Percentiles rank a stretch among this genome's conserved stretches.
Evolutionary conservation across 2,888 invertebrate genomes (phyloP).

Genomic region (Melikaiella ostensackeni): DNA sequence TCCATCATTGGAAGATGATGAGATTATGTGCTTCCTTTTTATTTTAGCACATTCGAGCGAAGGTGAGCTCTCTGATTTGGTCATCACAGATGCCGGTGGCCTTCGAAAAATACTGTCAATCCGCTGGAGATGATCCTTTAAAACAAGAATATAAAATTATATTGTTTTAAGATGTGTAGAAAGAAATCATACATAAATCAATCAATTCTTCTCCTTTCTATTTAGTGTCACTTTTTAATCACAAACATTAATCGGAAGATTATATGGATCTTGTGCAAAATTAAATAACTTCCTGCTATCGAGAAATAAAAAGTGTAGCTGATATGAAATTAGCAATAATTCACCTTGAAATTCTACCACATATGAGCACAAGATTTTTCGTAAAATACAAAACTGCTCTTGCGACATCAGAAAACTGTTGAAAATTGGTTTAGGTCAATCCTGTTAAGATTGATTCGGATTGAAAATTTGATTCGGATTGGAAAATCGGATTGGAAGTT

Average conservation of each 20-base stretch:
- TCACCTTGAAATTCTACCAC: neutral
- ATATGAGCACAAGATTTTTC: too few species aligned
- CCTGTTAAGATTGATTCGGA: too few species aligned
- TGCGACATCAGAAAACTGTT: too few species aligned
- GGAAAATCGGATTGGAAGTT: too few species aligned
- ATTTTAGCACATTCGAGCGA: too few species aligned
- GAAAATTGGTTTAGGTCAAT: too few species aligned
- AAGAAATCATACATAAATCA: neutral
- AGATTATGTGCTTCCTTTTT: neutral
- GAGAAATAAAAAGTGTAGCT: neutral
- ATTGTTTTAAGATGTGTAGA: neutral
- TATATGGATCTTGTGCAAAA: neutral
- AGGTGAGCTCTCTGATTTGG: too few species aligned
- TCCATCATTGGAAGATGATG: neutral
- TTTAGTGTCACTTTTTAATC: neutral
- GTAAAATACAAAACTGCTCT: too few species aligned
- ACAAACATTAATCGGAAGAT: neutral
- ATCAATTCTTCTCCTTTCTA: neutral
- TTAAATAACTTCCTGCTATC: neutral
- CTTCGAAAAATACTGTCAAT: neutral
- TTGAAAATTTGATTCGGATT: too few species aligned
- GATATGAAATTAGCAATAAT: neutral
- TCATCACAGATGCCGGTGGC: neutral
- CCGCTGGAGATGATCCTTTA: neutral
- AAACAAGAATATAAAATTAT: neutral